Evolutionary conservation across 2,888 invertebrate genomes (phyloP).

Genomic region (Ormyrus thymus): DNA sequence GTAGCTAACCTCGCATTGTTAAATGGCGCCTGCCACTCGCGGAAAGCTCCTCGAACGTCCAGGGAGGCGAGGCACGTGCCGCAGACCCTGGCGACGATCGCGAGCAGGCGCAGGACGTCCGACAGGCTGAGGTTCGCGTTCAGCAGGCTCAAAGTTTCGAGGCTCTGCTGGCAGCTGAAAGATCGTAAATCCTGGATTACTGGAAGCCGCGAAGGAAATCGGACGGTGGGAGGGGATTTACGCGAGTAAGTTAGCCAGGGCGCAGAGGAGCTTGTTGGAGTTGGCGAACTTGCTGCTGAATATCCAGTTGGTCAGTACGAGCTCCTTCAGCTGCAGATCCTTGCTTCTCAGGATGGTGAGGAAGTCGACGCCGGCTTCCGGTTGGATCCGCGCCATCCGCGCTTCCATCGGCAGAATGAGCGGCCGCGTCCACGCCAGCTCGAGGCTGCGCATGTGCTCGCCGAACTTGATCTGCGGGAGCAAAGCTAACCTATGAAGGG

Average conservation of each 20-base stretch:
- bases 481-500: too few relatives aligned
- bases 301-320: slow-evolving; percentile 76
- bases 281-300: slow-evolving; percentile 74
- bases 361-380: slow-evolving; percentile 73
- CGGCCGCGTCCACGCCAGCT: slow-evolving; percentile 76
- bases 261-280: slow-evolving; percentile 67
- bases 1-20: slow-evolving; percentile 66
- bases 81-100: slow-evolving; percentile 71
- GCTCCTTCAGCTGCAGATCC: slow-evolving; percentile 73
- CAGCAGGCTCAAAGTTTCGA: slow-evolving; percentile 72
- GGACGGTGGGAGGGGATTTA: slow-evolving; percentile 42
- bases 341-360: slow-evolving; percentile 72
- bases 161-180: slow-evolving; percentile 72
- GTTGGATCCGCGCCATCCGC: slow-evolving; percentile 71
- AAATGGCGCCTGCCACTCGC: slow-evolving; percentile 73
- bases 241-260: slow-evolving; percentile 70
- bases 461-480: slow-evolving; percentile 70
- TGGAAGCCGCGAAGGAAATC: not conserved
- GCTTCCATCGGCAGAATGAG: slow-evolving; percentile 67
- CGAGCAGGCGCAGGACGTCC: slow-evolving; percentile 74
- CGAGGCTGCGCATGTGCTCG: slow-evolving; percentile 74
- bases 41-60: slow-evolving; percentile 75
- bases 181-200: too few relatives aligned
- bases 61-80: slow-evolving; percentile 70
- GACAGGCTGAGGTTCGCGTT: slow-evolving; percentile 75